These are phyloP conservation scores for Malacoctenus gilli DNA, from an alignment of 2,797 vertebrate species.

Conservation along the genomic window DNA sequence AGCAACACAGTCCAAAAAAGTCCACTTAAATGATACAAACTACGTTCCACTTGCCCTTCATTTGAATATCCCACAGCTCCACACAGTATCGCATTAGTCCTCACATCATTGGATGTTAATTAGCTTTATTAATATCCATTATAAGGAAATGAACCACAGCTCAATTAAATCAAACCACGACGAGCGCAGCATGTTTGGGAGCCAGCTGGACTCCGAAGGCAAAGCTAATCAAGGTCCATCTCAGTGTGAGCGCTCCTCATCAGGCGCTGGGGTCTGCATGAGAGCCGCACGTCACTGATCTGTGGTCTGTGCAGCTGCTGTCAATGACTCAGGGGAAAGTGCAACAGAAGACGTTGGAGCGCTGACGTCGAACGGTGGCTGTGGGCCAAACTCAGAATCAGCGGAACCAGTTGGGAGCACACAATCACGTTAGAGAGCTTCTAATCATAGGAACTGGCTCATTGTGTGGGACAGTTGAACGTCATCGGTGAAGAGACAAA, in stretches of 20 bases:
- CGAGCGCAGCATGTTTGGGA: constrained; percentile 32
- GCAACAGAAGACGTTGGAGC: constrained; percentile 22
- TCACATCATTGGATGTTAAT: constrained; percentile 33
- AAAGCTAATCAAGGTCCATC: constrained; percentile 16
- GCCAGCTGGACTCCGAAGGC: constrained; percentile 29
- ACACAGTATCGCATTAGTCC: not conserved
- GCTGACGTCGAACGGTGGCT: constrained; percentile 50
- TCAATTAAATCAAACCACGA: constrained; percentile 46
- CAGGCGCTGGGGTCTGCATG: constrained; percentile 16
- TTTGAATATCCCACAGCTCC: too few species aligned
- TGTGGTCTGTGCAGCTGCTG: constrained; percentile 42
- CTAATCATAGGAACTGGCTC: constrained; percentile 18
- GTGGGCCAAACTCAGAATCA: constrained; percentile 20
- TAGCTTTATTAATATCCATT: constrained; percentile 46
- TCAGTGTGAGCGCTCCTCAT: constrained; percentile 7
- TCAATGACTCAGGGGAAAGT: constrained; percentile 53
- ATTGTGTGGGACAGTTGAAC: not conserved
- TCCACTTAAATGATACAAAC: too few species aligned
- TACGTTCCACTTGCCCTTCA: too few species aligned
- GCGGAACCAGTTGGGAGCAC: constrained; percentile 17
- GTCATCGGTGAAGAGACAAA: not conserved
- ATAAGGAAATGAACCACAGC: constrained; percentile 36
- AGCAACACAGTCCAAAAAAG: too few species aligned
- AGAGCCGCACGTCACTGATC: constrained; percentile 17
- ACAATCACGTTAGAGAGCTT: not conserved